These are phyloP conservation scores for Columbina picui DNA, from an alignment of 2,113 vertebrate genomes.

Conservation along the genomic window DNA sequence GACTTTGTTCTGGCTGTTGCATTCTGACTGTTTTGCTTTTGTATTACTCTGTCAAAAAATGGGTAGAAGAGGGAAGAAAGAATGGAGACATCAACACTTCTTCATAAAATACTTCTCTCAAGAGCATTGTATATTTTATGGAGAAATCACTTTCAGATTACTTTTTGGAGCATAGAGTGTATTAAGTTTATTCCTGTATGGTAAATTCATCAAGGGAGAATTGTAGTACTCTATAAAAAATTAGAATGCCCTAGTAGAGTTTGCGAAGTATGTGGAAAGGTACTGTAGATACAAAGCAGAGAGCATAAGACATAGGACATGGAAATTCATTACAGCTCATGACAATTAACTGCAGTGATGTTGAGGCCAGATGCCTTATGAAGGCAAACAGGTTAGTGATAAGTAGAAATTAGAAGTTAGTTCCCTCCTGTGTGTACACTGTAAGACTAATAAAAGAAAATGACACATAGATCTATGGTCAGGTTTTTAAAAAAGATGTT, in stretches of 20 bases:
- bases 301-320: background rate
- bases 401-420: background rate
- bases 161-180: background rate
- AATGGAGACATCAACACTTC: background rate
- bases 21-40: background rate
- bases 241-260: background rate
- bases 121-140: background rate
- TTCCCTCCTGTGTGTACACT: background rate
- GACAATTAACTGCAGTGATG: background rate
- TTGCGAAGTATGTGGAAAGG: background rate
- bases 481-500: background rate
- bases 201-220: background rate
- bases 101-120: background rate
- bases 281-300: background rate
- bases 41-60: background rate
- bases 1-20: background rate
- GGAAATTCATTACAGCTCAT: background rate
- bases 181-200: slow-evolving; percentile 6
- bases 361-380: background rate
- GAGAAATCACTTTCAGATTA: slow-evolving; percentile 10
- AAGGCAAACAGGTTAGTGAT: background rate
- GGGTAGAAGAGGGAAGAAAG: background rate
- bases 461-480: rapidly evolving
- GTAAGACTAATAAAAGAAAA: background rate
- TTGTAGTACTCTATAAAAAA: background rate